Percentiles rank a stretch among this genome's conserved stretches.
Evolutionary conservation across 2,113 vertebrate species (phyloP).

Genomic region (Tragelaphus scriptus): DNA sequence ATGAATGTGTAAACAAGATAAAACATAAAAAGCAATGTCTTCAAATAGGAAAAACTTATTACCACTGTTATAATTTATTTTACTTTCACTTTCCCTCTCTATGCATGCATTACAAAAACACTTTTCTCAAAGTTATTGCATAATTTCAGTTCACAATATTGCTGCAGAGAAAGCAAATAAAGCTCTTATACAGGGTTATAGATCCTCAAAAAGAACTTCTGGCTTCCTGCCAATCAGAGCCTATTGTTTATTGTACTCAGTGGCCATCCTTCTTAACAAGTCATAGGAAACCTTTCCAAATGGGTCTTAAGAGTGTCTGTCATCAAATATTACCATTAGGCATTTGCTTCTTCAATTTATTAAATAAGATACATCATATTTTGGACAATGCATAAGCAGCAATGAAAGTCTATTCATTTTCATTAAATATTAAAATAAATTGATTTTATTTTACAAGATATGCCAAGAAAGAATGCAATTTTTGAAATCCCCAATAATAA

Average conservation of each 20-base stretch:
- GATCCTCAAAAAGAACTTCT: neutral
- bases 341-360: neutral
- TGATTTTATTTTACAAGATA: neutral
- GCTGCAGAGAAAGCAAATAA: neutral
- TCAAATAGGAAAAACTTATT: neutral
- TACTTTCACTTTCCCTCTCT: neutral
- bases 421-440: neutral
- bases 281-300: neutral
- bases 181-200: neutral
- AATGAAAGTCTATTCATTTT: neutral
- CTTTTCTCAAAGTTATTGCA: neutral
- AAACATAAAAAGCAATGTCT: neutral
- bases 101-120: neutral
- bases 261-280: neutral
- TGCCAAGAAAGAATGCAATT: neutral
- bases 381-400: neutral
- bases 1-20: neutral
- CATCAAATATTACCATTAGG: neutral
- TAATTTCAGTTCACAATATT: neutral
- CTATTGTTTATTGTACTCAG: neutral
- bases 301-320: neutral
- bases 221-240: neutral
- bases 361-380: neutral
- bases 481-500: neutral
- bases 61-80: neutral